Evolutionary conservation across 2,113 vertebrate species (phyloP).

Genomic region (Ranitomeya imitator): DNA sequence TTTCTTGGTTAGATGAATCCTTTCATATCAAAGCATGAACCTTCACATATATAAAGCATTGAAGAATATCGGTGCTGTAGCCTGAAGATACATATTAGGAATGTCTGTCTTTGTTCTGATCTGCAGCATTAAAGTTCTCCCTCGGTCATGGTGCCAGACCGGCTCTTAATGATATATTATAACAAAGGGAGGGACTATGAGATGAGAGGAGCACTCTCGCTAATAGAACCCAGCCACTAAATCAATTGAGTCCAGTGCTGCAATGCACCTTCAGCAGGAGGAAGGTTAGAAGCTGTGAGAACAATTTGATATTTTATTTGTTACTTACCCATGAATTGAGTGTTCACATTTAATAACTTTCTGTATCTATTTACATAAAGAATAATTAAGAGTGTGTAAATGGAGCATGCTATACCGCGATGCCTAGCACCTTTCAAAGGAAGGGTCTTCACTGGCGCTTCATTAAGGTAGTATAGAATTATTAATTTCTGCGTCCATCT

Average conservation of each 20-base stretch:
- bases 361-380: slow-evolving; percentile 7
- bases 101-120: not conserved
- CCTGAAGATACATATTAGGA: not conserved
- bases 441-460: not conserved
- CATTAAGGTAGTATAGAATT: not conserved
- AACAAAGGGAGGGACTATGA: slow-evolving; percentile 65
- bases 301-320: slow-evolving; percentile 60
- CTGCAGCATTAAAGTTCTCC: slow-evolving; percentile 59
- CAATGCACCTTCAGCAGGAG: slow-evolving; percentile 60
- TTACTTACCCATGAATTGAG: slow-evolving; percentile 34
- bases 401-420: not conserved
- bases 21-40: not conserved
- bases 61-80: not conserved
- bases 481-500: slow-evolving; percentile 16
- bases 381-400: slow-evolving; percentile 10
- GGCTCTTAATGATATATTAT: slow-evolving; percentile 74
- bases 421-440: not conserved
- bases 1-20: not conserved
- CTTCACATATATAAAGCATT: not conserved
- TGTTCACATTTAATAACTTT: slow-evolving; percentile 25
- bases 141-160: slow-evolving; percentile 66
- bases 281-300: slow-evolving; percentile 61
- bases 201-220: slow-evolving; percentile 66
- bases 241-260: slow-evolving; percentile 70
- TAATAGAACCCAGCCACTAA: slow-evolving; percentile 74